Conservation (phyloP, 2,797 vertebrate species). For the Neosilurus mollespiculum region DNA sequence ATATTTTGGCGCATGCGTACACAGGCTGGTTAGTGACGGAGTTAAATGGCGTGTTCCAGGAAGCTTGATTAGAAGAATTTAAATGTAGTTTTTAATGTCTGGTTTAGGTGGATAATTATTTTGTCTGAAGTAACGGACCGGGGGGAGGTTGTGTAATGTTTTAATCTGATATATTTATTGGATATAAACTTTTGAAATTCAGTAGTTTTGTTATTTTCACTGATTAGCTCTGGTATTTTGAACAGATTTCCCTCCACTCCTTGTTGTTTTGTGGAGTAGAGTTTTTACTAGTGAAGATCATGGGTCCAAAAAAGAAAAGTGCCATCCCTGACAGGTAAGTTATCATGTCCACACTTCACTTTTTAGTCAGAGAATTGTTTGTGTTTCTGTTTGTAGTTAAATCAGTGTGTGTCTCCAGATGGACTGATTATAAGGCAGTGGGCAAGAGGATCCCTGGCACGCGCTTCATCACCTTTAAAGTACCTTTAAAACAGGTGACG, state of each 20-base stretch:
- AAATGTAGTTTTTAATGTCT: neutral
- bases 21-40: neutral
- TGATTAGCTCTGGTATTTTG: neutral
- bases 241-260: neutral
- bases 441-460: slow-evolving; percentile 83
- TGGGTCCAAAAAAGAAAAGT: slow-evolving; percentile 45
- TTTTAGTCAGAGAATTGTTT: neutral
- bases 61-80: neutral
- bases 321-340: slow-evolving; percentile 64
- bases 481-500: slow-evolving; percentile 83
- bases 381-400: neutral
- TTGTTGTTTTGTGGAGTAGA: neutral
- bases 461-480: slow-evolving; percentile 91
- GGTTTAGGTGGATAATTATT: neutral
- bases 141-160: neutral
- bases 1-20: neutral
- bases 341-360: neutral
- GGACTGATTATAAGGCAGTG: slow-evolving; percentile 81
- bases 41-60: neutral
- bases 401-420: slow-evolving; percentile 67
- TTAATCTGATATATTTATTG: neutral
- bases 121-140: neutral
- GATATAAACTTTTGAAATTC: neutral
- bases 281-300: neutral
- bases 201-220: neutral